Evolutionary conservation across 2,113 vertebrate species (phyloP), one percentile per base, ranked within the genome.

Genomic region (Channa argus): DNA sequence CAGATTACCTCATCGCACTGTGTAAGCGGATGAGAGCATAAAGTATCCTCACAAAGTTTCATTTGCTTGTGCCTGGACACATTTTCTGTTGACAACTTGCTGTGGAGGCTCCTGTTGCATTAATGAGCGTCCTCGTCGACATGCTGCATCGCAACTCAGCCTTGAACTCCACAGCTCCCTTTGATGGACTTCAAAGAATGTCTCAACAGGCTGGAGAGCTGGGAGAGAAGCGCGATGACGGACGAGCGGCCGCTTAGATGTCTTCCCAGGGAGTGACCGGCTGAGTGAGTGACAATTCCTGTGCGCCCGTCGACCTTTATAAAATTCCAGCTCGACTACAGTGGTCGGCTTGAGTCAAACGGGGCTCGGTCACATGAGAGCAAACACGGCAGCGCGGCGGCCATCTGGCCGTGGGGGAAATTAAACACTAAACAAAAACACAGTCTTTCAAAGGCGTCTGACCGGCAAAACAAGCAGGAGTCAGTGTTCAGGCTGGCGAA

Each of bases 101-200:
- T 65, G 69, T 3, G 6, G 10, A 52, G 82, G 76, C 83, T 86
- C 81, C 80, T 74, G 81, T 83, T 88, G 86, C 79, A 85, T 87
- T 90, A 85, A 89, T 82, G 80, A 85, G 76, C 6, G 68, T 80
- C 81, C 80, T 74, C 51, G 63, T 74, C 63, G 34, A 86, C 84
- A 83, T 12, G 51, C 79, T 47, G 80, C 70, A 74, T 52, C 37
- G 63, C 76, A 51, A 79, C 67, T 74, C 71, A 63, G 85, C 87
- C 88, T 86, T 90, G 83, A 92, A 90, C 86, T 85, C 63, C 55
- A 4, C 52, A 80, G 76, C 74, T 54, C 79, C 70, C 90, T 86
- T 89, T 89, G 85, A 84, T 81, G 88, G 86, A 89, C 88, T 90
- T 89, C 91, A 89, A 93, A 91, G 90, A 90, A 83, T 52, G 84